Evolutionary conservation across 2,797 vertebrate genomes (phyloP).

Genomic region (Pogoniulus pusillus): DNA sequence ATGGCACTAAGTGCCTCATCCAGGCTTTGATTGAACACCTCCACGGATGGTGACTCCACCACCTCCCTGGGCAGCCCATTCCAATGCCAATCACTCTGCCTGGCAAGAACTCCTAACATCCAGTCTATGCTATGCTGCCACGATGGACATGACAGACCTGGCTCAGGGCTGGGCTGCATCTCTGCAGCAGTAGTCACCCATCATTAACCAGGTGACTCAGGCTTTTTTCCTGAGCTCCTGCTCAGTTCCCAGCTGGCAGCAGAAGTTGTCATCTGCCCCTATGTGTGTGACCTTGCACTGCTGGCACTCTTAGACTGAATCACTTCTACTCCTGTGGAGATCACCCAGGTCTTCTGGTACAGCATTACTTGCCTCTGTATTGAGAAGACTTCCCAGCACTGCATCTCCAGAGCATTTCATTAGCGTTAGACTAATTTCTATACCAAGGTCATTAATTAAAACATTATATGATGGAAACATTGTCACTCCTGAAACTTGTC

Average conservation of each 20-base stretch:
- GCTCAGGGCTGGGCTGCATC: not conserved
- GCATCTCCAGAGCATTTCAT: slow-evolving; percentile 12
- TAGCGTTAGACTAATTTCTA: slow-evolving; percentile 38
- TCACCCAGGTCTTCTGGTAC: slow-evolving; percentile 12
- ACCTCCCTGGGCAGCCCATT: too few species aligned
- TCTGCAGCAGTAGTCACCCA: slow-evolving; percentile 23
- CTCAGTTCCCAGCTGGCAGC: slow-evolving; percentile 10
- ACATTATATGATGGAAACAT: slow-evolving; percentile 5
- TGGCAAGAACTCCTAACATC: too few species aligned
- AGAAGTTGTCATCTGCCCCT: slow-evolving; percentile 12
- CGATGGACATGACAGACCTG: not conserved
- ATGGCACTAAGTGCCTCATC: too few species aligned
- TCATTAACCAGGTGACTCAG: slow-evolving; percentile 37
- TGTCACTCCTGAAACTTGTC: not conserved
- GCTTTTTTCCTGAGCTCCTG: not conserved
- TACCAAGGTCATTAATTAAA: slow-evolving; percentile 41
- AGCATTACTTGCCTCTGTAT: not conserved
- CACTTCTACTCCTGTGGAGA: not conserved
- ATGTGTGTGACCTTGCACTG: not conserved
- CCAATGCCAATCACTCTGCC: too few species aligned
- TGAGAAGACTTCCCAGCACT: slow-evolving; percentile 17
- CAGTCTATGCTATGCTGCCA: not conserved
- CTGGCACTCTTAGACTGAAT: slow-evolving; percentile 17
- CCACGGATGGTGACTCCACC: too few species aligned
- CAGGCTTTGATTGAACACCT: too few species aligned